These are phyloP conservation scores for Motacilla tschutschensis DNA, from an alignment of 2,113 vertebrate genomes.

Conservation along the genomic window DNA sequence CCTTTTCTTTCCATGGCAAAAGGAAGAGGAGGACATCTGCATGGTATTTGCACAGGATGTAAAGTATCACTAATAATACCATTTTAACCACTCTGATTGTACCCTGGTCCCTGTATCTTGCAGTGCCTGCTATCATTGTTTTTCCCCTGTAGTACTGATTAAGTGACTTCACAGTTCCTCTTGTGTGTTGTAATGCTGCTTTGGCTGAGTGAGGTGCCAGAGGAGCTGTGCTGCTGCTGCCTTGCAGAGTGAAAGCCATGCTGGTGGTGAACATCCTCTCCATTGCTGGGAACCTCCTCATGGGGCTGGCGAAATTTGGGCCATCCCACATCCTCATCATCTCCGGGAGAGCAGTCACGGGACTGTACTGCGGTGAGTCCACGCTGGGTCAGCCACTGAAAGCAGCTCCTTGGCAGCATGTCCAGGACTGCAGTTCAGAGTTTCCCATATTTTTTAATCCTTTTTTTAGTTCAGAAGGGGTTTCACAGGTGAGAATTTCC, in stretches of 20 bases:
- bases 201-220: neutral
- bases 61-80: neutral
- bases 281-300: constrained; percentile 85
- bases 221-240: constrained; percentile 19
- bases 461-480: neutral
- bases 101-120: neutral
- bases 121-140: neutral
- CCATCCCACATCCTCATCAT: constrained; percentile 90
- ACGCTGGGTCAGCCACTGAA: neutral
- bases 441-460: neutral
- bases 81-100: neutral
- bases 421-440: neutral
- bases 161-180: neutral
- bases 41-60: neutral
- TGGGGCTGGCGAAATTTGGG: constrained; percentile 85
- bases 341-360: constrained; percentile 84
- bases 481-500: neutral
- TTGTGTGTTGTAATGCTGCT: neutral
- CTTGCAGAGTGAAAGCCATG: constrained; percentile 90
- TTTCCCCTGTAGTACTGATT: neutral
- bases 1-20: neutral
- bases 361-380: constrained; percentile 90
- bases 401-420: neutral
- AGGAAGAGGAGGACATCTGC: neutral
- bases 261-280: constrained; percentile 84